A percentile compares a stretch with the other conserved stretches of the same genome.
These are phyloP conservation scores for Mylabris phalerata DNA, from an alignment of 1,140 invertebrate genomes.

Conservation along the genomic window DNA sequence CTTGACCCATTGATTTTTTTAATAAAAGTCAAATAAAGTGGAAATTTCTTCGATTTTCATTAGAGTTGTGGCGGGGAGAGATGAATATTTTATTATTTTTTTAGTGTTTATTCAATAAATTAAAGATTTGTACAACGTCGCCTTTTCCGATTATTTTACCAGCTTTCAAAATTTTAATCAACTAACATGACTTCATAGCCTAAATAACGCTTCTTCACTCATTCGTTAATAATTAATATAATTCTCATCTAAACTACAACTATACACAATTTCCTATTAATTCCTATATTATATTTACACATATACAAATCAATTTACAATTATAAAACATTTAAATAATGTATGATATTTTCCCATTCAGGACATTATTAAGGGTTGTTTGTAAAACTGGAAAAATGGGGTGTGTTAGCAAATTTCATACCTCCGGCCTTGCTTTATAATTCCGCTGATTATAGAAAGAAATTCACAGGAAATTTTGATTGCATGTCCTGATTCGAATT, in stretches of 20 bases:
- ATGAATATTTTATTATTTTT: too few relatives aligned
- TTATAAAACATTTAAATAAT: constrained; percentile 2
- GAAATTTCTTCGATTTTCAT: too few relatives aligned
- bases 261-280: constrained; percentile 5
- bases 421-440: background rate
- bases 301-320: constrained; percentile 15
- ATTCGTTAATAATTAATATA: constrained; percentile 11
- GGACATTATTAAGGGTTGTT: constrained; percentile 4
- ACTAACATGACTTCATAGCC: too few relatives aligned
- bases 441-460: too few relatives aligned
- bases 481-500: constrained; percentile 3
- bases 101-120: too few relatives aligned
- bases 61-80: too few relatives aligned
- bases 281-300: constrained; percentile 7
- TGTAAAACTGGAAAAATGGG: background rate
- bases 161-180: too few relatives aligned
- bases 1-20: too few relatives aligned
- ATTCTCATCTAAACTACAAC: background rate
- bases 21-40: too few relatives aligned
- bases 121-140: too few relatives aligned
- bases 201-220: background rate
- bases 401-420: background rate
- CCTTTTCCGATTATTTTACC: too few relatives aligned
- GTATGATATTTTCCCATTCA: constrained; percentile 1
- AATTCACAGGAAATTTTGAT: constrained; percentile 8